Conservation (phyloP, 92 coral and sea anemone species). For the Actinernus sp. region DNA sequence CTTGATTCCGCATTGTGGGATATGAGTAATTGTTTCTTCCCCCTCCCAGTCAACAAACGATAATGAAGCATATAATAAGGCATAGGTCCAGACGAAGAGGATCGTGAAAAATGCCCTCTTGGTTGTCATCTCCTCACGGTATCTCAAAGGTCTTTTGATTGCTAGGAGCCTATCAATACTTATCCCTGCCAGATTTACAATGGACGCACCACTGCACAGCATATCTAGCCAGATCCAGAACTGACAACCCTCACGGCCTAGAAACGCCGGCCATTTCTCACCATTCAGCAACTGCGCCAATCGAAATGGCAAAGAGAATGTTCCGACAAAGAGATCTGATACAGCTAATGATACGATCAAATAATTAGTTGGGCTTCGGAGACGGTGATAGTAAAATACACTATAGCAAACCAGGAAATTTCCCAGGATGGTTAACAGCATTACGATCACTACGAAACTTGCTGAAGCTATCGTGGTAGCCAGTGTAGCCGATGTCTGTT, state of each 20-base stretch:
- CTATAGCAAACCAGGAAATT: constrained; percentile 91
- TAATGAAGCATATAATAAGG: constrained; percentile 72
- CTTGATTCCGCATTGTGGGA: constrained; percentile 74
- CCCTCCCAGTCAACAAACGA: constrained; percentile 90
- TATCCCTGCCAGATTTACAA: constrained; percentile 87
- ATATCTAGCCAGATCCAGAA: constrained; percentile 96
- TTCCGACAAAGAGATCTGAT: constrained; percentile 87
- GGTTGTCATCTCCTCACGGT: constrained; percentile 89
- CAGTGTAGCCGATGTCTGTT: constrained; percentile 5
- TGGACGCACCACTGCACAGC: constrained; percentile 92
- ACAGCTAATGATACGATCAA: constrained; percentile 95
- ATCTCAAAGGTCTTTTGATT: constrained; percentile 83
- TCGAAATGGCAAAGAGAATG: constrained; percentile 85
- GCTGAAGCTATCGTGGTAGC: constrained; percentile 72
- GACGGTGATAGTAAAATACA: constrained; percentile 76
- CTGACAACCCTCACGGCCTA: constrained; percentile 82
- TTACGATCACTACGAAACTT: constrained; percentile 77
- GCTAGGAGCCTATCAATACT: constrained; percentile 93
- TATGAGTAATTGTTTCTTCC: constrained; percentile 33
- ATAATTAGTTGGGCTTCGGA: constrained; percentile 93
- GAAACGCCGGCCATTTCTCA: constrained; percentile 62
- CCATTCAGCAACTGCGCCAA: constrained; percentile 80
- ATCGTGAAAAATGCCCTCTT: constrained; percentile 72
- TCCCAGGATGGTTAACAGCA: constrained; percentile 89
- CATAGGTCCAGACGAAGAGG: constrained; percentile 80